Conservation (phyloP, 2,888 invertebrate species). For the Syrista parreyssii region DNA sequence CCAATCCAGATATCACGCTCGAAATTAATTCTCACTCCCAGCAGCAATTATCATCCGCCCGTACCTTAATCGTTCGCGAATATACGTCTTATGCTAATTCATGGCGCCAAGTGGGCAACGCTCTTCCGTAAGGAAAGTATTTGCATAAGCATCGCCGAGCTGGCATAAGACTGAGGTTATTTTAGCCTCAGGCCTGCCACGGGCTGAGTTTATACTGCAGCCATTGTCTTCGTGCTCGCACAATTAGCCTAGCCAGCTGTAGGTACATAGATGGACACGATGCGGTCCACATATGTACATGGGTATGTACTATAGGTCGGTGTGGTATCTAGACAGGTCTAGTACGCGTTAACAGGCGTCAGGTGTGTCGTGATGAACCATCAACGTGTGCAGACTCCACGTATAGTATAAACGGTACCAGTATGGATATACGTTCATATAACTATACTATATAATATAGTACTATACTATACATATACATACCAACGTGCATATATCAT, state of each 20-base stretch:
- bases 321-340: slow-evolving; percentile 44
- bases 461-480: slow-evolving; percentile 14
- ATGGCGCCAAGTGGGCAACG: neutral
- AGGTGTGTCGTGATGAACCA: slow-evolving; percentile 50
- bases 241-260: slow-evolving; percentile 33
- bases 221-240: slow-evolving; percentile 32
- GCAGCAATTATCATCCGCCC: neutral
- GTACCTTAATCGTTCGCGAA: neutral
- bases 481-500: slow-evolving; percentile 26
- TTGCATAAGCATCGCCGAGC: neutral
- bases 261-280: slow-evolving; percentile 17
- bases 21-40: neutral
- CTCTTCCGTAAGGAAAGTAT: neutral
- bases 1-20: neutral
- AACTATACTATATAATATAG: neutral
- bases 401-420: neutral
- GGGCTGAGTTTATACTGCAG: slow-evolving; percentile 6
- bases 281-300: neutral
- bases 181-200: neutral
- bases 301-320: slow-evolving; percentile 10
- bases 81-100: neutral
- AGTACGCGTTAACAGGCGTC: slow-evolving; percentile 51
- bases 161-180: neutral
- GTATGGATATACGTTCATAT: slow-evolving; percentile 4
- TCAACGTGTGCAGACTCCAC: slow-evolving; percentile 27